Evolutionary conservation across 2,113 vertebrate species (phyloP).

Genomic region (Sander lucioperca): DNA sequence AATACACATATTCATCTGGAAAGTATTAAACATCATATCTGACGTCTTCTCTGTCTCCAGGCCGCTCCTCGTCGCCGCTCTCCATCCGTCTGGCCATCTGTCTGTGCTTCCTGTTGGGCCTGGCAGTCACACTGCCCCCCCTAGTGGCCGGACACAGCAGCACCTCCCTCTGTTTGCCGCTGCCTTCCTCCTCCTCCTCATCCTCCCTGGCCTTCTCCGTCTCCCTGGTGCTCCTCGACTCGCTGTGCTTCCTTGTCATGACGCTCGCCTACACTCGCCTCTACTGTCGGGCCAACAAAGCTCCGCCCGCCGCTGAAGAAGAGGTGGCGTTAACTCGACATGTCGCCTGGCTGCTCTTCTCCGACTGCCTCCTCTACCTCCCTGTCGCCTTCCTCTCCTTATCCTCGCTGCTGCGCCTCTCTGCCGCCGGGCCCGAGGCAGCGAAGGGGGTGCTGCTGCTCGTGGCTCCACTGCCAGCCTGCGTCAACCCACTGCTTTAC

Average conservation of each 20-base stretch:
- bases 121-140: conserved; percentile 87
- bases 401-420: conserved; percentile 90
- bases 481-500: conserved; percentile 95
- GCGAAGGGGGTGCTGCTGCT: conserved; percentile 91
- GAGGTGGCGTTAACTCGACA: conserved; percentile 92
- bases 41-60: conserved; percentile 18
- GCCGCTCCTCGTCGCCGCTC: background rate
- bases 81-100: conserved; percentile 42
- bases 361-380: conserved; percentile 93
- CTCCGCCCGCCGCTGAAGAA: conserved; percentile 72
- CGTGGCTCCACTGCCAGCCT: conserved; percentile 91
- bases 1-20: background rate
- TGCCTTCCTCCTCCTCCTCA: conserved; percentile 81
- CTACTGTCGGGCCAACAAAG: conserved; percentile 83
- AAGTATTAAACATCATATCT: no score
- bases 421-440: conserved; percentile 89
- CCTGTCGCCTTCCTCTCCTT: conserved; percentile 93
- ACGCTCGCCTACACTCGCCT: conserved; percentile 90
- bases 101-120: conserved; percentile 80
- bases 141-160: conserved; percentile 84
- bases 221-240: conserved; percentile 91
- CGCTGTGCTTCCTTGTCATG: conserved; percentile 92
- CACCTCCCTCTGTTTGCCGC: conserved; percentile 90
- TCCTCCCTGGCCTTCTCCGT: conserved; percentile 87
- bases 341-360: conserved; percentile 92